Evolutionary conservation across 1,140 invertebrate species (phyloP), one percentile per base, ranked within the genome.

Genomic region (Ceratitis capitata): DNA sequence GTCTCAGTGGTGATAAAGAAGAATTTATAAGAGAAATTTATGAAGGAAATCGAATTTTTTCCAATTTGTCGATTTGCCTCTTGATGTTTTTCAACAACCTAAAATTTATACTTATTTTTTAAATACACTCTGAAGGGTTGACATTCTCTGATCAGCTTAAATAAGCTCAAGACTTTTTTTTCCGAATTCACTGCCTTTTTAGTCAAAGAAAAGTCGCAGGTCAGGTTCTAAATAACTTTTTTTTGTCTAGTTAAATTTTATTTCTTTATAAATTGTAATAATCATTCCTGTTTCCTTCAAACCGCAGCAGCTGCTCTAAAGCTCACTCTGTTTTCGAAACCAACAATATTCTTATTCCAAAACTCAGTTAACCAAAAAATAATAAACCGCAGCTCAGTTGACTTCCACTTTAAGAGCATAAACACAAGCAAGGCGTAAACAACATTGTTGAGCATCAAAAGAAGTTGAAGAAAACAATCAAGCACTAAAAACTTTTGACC

Each of bases 401-500:
- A 69, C 32, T 69, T 69, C 19, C 45, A 23, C 23, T 64, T n/a
- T 14, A 78, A 47, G 5, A 19, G 45, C 69, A 23, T 45, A n/a
- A 78, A 23, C n/a, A 78, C n/a, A 78, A 42, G 39, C 3, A 78
- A 42, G 45, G 12, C n/a, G 19, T n/a, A 47, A 78, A 35, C 42
- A 7, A 19, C 42, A 45, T 7, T 78, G 6, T 10, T 9, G 39
- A 45, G 23, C 7, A 45, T 26, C 1, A 19, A 78, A 23, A 39
- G 6, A 78, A 78, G n/a, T 78, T 78, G 45, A 14, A n/a, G 7
- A 78, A 78, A 45, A 26, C n/a, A 78, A 78, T 78, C 42, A 26
- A 78, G 26, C 5, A 78, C 32, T n/a, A 23, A 69, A 74, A 78
- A 78, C n/a, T 23, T 78, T 78, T 69, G 61, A 69, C 61, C 61